Evolutionary conservation across 30 jellyfish, hydroid and myxozoan genomes (phyloP).

Genomic region (Aurelia sp.): DNA sequence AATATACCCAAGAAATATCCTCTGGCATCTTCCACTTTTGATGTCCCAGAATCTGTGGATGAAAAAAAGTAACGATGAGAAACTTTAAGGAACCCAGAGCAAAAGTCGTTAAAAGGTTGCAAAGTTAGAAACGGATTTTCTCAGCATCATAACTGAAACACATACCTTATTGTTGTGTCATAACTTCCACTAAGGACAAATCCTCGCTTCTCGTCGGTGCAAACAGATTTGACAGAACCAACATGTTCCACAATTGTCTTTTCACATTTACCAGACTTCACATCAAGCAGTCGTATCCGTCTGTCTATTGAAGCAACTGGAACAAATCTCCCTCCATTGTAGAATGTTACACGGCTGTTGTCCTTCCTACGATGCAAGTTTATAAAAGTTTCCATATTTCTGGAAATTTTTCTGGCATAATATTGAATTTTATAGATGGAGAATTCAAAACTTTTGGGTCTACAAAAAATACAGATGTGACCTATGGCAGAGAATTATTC

Average conservation of each 20-base stretch:
- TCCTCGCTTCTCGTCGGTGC: slow-evolving; percentile 55
- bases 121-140: no score
- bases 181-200: slow-evolving; percentile 90
- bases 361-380: slow-evolving; percentile 58
- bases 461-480: no score
- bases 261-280: slow-evolving; percentile 67
- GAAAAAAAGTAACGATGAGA: no score
- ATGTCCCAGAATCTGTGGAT: slow-evolving; percentile 74
- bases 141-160: background rate
- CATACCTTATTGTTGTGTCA: slow-evolving; percentile 95
- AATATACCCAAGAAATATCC: slow-evolving; percentile 77
- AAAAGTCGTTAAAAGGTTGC: no score
- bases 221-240: slow-evolving; percentile 85
- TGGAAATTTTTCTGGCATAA: background rate
- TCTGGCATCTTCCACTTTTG: slow-evolving; percentile 66
- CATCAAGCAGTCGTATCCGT: slow-evolving; percentile 65
- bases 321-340: slow-evolving; percentile 67
- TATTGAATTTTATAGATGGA: background rate
- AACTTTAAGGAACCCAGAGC: no score
- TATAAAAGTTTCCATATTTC: background rate
- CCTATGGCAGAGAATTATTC: no score
- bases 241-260: slow-evolving; percentile 79
- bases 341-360: slow-evolving; percentile 65
- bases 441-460: no score
- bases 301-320: slow-evolving; percentile 92